Evolutionary conservation across 2,797 vertebrate species (phyloP), one percentile per base, ranked within the genome.

Genomic region (Hypotaenidia philippensis): DNA sequence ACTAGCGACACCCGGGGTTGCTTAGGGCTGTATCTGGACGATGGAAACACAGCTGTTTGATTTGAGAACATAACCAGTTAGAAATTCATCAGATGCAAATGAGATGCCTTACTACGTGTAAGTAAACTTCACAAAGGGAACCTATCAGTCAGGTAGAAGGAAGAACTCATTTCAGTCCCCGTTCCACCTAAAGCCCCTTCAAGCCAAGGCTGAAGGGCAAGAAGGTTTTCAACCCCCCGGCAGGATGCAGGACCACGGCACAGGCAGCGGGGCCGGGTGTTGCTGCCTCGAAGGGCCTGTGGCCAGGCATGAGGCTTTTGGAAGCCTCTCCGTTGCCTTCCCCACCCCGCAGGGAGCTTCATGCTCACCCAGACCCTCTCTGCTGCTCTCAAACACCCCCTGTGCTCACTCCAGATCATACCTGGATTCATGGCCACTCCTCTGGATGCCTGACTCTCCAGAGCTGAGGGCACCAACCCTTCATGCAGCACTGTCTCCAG

Each of bases 91-190:
- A 40, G 47, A 56, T 45, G 53, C 6, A 66, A 77, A 56, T 10
- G 11, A 0, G 0, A 40, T 19, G 26, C n/a, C 38, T 40, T 40
- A 29, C 27, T 50, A 56, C 1, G 0, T 9, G 11, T 55, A 61
- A 66, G 31, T 29, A 40, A 20, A 40, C 56, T 41, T 60, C n/a
- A 5, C 49, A 70, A 80, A 29, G 36, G 41, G 81, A 72, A 63
- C 1, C 3, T 6, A 56, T 36, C 64, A 20, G 26, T 36, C 47
- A 66, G 13, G 44, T 32, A 71, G 31, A 52, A 50, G 53, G 14
- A 52, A 57, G 61, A 66, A 41, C 29, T 32, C 25, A 71, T 40
- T 66, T 71, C 61, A 81, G 16, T 27, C n/a, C 71, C 32, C 47
- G 8, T 52, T 81, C 61, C 59, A 52, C 49, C 10, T 19, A 41